These are phyloP conservation scores for Pseudomyrmex flavicornis DNA, from an alignment of 1,140 invertebrate genomes.

Conservation along the genomic window DNA sequence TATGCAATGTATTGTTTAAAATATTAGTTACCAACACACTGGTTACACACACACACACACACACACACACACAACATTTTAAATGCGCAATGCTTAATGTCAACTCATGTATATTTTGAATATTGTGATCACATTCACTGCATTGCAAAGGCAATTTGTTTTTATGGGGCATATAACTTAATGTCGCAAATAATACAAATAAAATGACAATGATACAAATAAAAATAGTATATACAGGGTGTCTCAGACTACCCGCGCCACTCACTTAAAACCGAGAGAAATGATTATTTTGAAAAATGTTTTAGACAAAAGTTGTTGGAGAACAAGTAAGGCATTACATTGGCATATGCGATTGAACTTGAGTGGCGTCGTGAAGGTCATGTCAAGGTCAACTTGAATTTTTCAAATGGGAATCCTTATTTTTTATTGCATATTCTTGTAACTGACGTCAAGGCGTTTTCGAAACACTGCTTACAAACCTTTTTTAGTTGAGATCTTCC, in stretches of 20 bases:
- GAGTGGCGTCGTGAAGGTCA: too few species aligned
- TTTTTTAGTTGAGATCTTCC: too few species aligned
- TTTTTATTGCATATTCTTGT: too few species aligned
- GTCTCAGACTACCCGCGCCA: too few species aligned
- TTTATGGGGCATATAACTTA: constrained; percentile 35
- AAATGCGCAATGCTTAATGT: constrained; percentile 51
- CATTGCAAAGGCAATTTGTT: constrained; percentile 17
- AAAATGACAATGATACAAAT: neutral
- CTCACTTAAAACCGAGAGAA: too few species aligned
- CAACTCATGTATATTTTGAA: constrained; percentile 37
- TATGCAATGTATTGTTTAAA: constrained; percentile 48
- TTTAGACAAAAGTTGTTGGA: too few species aligned
- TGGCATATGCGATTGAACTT: too few species aligned
- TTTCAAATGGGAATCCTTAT: too few species aligned
- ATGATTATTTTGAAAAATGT: neutral
- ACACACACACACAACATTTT: constrained; percentile 38
- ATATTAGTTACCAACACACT: constrained; percentile 41
- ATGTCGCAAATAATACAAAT: constrained; percentile 31
- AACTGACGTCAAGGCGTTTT: too few species aligned
- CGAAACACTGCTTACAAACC: too few species aligned
- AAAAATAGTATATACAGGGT: neutral
- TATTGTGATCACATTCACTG: constrained; percentile 22
- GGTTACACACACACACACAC: neutral
- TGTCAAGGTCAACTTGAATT: too few species aligned
- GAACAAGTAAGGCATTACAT: too few species aligned